A percentile compares a stretch with the other conserved stretches of the same genome.
Conservation (phyloP, 2,113 vertebrate species). For the Brachypodius melanocephalos region DNA sequence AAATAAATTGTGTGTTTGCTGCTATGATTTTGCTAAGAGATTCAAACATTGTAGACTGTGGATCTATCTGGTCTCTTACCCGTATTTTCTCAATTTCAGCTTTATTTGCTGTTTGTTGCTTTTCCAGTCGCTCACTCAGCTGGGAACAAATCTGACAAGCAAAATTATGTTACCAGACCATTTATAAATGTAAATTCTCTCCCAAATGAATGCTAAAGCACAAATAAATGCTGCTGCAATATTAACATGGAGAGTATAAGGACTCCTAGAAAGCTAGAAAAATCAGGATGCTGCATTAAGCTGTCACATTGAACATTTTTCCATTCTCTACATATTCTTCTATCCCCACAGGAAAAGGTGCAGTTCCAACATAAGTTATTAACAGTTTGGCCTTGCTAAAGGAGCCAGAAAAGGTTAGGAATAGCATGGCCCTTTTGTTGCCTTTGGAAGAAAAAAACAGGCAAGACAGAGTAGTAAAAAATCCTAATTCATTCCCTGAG, state of each 20-base stretch:
- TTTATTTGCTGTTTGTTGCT: conserved; percentile 91
- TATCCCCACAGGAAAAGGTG: not conserved
- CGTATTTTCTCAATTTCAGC: conserved; percentile 95
- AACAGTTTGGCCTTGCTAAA: not conserved
- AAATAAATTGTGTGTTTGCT: not conserved
- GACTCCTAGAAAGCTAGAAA: not conserved
- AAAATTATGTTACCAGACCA: conserved; percentile 22
- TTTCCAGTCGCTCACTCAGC: conserved; percentile 94
- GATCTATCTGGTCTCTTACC: conserved; percentile 76
- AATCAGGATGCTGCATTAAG: not conserved
- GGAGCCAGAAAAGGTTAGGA: not conserved
- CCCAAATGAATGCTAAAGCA: conserved; percentile 21
- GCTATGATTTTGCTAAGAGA: not conserved
- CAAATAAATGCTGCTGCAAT: not conserved
- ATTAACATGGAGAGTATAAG: not conserved
- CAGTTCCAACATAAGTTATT: not conserved
- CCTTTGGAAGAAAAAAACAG: not conserved
- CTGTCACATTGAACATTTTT: not conserved
- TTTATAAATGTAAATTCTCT: conserved; percentile 25
- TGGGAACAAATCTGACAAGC: conserved; percentile 93
- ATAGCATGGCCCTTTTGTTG: not conserved
- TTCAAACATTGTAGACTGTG: not conserved
- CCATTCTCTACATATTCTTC: not conserved
- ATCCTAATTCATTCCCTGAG: fast-evolving
- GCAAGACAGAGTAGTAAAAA: not conserved